Evolutionary conservation across 2,888 invertebrate genomes (phyloP).

Genomic region (Thera britannica): DNA sequence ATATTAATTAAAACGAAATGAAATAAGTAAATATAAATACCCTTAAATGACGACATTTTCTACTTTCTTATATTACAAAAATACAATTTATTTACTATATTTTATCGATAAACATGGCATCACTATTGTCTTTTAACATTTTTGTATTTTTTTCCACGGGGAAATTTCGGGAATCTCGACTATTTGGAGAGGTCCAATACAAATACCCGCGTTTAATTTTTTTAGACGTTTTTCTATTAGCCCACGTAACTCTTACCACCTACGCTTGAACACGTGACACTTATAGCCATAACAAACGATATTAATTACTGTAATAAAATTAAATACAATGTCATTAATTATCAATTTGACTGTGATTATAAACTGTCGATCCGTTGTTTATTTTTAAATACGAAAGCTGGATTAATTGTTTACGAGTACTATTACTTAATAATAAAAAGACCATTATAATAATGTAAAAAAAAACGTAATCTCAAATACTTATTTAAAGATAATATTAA

Average conservation of each 20-base stretch:
- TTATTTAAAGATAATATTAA: too few species aligned
- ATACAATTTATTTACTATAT: neutral
- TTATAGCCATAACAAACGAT: conserved; percentile 21
- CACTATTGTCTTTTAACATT: conserved; percentile 6
- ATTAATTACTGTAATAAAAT: conserved; percentile 37
- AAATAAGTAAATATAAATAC: too few species aligned
- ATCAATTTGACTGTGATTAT: conserved; percentile 22
- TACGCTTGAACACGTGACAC: conserved; percentile 6
- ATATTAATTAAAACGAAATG: too few species aligned
- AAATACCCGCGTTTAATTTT: neutral
- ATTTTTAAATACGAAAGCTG: neutral
- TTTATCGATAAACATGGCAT: conserved; percentile 2
- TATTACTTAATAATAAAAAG: too few species aligned
- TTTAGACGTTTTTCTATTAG: conserved; percentile 12
- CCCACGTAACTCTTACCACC: conserved; percentile 21
- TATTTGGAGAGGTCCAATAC: neutral
- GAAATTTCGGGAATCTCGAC: conserved; percentile 3
- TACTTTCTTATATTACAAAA: neutral
- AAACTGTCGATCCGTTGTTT: neutral
- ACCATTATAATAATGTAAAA: too few species aligned
- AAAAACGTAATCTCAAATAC: too few species aligned
- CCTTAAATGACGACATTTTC: neutral
- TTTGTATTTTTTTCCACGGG: neutral
- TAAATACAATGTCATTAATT: conserved; percentile 27
- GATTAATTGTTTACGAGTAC: too few species aligned